These are phyloP conservation scores for Tortrix viridana DNA, from an alignment of 2,888 invertebrate genomes.

Conservation along the genomic window DNA sequence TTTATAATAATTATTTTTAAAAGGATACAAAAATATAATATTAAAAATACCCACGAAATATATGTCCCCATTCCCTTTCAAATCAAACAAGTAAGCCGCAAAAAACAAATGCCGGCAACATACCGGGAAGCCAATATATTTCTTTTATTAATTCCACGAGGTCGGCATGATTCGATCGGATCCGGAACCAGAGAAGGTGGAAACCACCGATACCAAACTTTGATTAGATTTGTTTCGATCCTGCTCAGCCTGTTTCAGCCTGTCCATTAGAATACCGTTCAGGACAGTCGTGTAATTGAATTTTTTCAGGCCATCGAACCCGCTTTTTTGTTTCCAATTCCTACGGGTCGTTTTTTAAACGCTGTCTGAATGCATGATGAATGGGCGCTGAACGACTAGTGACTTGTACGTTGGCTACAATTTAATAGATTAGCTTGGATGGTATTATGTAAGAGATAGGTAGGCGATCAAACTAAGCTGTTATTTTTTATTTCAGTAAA, in stretches of 20 bases:
- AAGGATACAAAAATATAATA: neutral
- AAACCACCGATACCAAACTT: conserved; percentile 49
- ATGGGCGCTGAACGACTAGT: conserved; percentile 19
- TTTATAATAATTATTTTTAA: neutral
- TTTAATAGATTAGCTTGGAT: conserved; percentile 19
- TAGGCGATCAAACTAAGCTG: too few relatives aligned
- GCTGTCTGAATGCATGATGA: conserved; percentile 33
- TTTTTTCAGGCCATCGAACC: conserved; percentile 61
- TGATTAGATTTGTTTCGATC: conserved; percentile 58
- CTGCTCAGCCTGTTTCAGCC: conserved; percentile 40
- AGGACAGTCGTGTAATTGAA: conserved; percentile 66
- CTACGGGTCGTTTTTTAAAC: conserved; percentile 23
- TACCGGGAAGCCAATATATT: conserved; percentile 21
- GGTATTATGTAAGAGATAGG: conserved; percentile 2
- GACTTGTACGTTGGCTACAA: conserved; percentile 28
- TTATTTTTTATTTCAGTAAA: too few relatives aligned
- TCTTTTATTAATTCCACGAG: conserved; percentile 38
- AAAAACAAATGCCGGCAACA: conserved; percentile 14
- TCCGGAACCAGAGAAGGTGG: conserved; percentile 42
- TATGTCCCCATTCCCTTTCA: neutral
- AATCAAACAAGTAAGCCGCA: neutral
- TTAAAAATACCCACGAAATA: neutral
- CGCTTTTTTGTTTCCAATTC: conserved; percentile 40
- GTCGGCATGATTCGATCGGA: conserved; percentile 42
- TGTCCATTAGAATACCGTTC: conserved; percentile 62